Conservation (phyloP, 2,113 vertebrate species). For the Pitta sordida region DNA sequence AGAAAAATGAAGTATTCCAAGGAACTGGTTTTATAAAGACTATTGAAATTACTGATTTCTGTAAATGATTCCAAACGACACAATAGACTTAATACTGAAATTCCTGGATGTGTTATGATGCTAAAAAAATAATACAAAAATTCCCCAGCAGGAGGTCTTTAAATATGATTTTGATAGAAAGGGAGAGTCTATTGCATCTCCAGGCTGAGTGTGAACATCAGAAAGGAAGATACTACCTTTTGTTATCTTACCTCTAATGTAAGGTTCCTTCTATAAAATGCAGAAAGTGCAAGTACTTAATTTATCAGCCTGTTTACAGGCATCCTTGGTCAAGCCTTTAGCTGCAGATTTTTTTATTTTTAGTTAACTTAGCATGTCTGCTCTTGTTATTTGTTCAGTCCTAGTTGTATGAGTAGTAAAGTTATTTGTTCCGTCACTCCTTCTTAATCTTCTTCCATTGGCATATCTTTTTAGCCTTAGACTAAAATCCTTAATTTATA, state of each 20-base stretch:
- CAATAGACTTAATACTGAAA: not conserved
- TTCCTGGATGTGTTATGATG: not conserved
- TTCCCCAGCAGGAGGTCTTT: fast-evolving
- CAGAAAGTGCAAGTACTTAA: not conserved
- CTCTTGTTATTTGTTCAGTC: not conserved
- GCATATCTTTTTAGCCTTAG: not conserved
- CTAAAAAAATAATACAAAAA: not conserved
- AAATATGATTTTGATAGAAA: not conserved
- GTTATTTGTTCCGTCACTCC: not conserved
- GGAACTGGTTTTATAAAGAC: not conserved
- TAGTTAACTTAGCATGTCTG: not conserved
- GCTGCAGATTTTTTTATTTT: not conserved
- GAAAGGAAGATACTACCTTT: not conserved
- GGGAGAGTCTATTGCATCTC: not conserved
- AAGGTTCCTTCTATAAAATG: not conserved
- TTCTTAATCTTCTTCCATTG: not conserved
- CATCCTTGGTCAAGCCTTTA: not conserved
- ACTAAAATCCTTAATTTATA: not conserved
- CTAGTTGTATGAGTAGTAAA: not conserved
- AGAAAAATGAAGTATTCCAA: not conserved
- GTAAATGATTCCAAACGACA: not conserved
- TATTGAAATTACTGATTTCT: not conserved
- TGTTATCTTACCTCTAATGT: not conserved
- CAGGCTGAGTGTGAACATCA: not conserved
- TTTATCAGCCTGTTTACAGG: not conserved